These are phyloP conservation scores for Epiperipatus broadwayi DNA, from an alignment of 2,888 invertebrate species.

Conservation along the genomic window DNA sequence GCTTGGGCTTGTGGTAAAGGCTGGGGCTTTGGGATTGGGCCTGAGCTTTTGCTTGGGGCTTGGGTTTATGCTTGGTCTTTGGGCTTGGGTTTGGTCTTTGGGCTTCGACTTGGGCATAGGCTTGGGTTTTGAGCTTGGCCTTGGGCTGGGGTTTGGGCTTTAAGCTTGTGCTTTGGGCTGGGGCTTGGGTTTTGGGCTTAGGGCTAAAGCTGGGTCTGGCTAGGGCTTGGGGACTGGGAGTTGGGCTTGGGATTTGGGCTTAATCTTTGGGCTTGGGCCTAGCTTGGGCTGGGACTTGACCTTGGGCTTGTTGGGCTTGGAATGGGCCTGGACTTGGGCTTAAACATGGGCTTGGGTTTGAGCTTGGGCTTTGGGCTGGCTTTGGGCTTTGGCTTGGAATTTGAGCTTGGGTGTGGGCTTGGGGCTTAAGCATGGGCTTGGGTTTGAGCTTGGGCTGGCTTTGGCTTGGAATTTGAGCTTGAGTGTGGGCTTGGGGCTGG, in stretches of 20 bases:
- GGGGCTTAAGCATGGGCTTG: constrained; percentile 11
- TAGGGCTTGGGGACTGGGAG: constrained; percentile 15
- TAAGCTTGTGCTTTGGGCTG: constrained; percentile 16
- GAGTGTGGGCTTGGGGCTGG: constrained; percentile 1
- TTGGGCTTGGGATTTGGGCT: constrained; percentile 14
- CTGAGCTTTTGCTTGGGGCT: no score
- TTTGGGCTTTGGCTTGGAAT: constrained; percentile 16
- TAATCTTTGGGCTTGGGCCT: constrained; percentile 11
- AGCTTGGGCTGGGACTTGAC: constrained; percentile 13
- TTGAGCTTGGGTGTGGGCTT: constrained; percentile 15
- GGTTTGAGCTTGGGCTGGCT: constrained; percentile 6
- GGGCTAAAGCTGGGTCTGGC: constrained; percentile 14
- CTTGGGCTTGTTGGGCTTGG: constrained; percentile 16
- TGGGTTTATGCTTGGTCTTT: no score
- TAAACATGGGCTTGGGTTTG: constrained; percentile 17
- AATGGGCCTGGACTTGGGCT: constrained; percentile 16
- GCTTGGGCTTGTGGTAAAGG: no score
- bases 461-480: not conserved
- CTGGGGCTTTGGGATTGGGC: no score
- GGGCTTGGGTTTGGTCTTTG: no score
- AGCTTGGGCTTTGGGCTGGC: constrained; percentile 18
- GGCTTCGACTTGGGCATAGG: no score
- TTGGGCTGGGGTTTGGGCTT: constrained; percentile 16
- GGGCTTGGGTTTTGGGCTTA: constrained; percentile 16
- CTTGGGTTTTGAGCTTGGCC: constrained; percentile 12